phyloP scores from a whole-genome alignment of 2,113 vertebrate genomes.

The Pygoscelis adeliae region DNA sequence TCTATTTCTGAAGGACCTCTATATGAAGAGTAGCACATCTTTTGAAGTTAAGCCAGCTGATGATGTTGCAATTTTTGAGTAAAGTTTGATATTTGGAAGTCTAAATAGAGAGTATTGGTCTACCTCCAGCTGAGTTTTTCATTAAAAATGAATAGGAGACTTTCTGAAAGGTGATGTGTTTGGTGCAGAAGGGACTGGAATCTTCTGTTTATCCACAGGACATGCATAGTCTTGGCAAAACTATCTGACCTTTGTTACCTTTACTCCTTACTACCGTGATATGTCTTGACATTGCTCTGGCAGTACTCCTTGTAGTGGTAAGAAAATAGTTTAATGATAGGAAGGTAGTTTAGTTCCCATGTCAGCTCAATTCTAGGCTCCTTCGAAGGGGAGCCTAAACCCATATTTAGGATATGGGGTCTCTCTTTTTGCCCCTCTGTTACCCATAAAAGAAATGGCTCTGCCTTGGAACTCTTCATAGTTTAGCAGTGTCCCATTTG shows the following conservation, averaged over 20 bases:
- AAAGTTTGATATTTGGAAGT: neutral
- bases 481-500: neutral
- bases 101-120: neutral
- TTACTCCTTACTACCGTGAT: neutral
- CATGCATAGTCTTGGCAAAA: neutral
- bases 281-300: neutral
- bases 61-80: neutral
- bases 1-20: neutral
- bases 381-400: neutral
- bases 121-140: neutral
- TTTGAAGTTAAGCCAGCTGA: neutral
- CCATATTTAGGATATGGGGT: neutral
- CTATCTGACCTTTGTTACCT: neutral
- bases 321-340: neutral
- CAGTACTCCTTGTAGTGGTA: neutral
- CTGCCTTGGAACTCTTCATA: neutral
- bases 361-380: neutral
- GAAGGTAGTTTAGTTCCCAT: neutral
- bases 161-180: neutral
- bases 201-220: neutral
- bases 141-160: neutral
- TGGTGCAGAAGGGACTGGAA: neutral
- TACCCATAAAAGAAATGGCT: neutral
- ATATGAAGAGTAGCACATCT: neutral
- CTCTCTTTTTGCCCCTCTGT: neutral